These are phyloP conservation scores for Tridacna crocea DNA, from an alignment of 2,888 invertebrate genomes.

Conservation along the genomic window DNA sequence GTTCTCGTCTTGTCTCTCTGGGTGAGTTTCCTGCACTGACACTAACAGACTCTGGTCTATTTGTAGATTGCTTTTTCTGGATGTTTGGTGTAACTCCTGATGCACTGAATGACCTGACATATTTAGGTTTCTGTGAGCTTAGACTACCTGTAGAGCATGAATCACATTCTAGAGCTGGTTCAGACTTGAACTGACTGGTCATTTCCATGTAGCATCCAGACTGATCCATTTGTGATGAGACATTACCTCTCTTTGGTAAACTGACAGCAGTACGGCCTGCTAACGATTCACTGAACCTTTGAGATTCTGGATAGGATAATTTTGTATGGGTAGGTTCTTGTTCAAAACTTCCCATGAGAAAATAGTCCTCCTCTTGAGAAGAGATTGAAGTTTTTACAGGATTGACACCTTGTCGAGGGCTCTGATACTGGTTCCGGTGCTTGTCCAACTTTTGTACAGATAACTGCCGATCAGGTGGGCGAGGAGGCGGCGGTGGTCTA, in stretches of 20 bases:
- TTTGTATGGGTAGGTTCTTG: slow-evolving; percentile 53
- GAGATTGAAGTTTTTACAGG: slow-evolving; percentile 34
- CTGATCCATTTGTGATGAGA: slow-evolving; percentile 32
- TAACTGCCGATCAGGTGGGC: slow-evolving; percentile 48
- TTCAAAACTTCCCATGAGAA: slow-evolving; percentile 64
- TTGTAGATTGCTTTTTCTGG: slow-evolving; percentile 10
- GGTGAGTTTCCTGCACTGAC: slow-evolving; percentile 62
- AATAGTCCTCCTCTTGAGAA: slow-evolving; percentile 61
- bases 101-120: slow-evolving; percentile 66
- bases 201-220: slow-evolving; percentile 74
- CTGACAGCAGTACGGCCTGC: slow-evolving; percentile 58
- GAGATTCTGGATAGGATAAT: slow-evolving; percentile 55
- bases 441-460: slow-evolving; percentile 30
- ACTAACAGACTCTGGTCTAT: slow-evolving; percentile 43
- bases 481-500: slow-evolving; percentile 54
- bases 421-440: slow-evolving; percentile 41
- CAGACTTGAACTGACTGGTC: slow-evolving; percentile 53
- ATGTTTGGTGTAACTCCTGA: slow-evolving; percentile 43
- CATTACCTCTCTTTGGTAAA: slow-evolving; percentile 53
- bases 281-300: slow-evolving; percentile 57
- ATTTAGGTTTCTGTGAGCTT: slow-evolving; percentile 43
- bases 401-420: slow-evolving; percentile 22
- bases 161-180: slow-evolving; percentile 25
- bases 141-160: slow-evolving; percentile 4
- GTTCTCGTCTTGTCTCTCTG: slow-evolving; percentile 47